Conservation (phyloP, 2,113 vertebrate species). For the Pedetes capensis region DNA sequence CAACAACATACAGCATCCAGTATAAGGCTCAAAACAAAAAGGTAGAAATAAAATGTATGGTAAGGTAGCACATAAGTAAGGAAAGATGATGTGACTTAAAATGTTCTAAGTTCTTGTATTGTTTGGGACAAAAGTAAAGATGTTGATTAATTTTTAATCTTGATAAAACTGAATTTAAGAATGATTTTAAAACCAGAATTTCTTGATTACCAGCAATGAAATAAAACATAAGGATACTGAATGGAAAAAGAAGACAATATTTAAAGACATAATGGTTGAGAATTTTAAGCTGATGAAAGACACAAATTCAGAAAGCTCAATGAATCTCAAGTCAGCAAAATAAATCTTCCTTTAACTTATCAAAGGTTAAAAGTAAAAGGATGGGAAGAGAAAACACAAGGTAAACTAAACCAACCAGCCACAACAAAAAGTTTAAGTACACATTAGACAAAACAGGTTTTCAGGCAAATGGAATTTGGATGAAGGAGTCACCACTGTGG, state of each 20-base stretch:
- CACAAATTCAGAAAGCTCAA: slow-evolving; percentile 15
- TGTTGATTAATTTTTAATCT: slow-evolving; percentile 15
- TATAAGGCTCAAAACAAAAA: neutral
- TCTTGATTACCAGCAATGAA: neutral
- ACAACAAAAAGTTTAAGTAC: neutral
- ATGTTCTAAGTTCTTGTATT: neutral
- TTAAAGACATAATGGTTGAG: neutral
- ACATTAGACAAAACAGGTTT: neutral
- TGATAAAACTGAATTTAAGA: neutral
- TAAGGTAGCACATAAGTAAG: neutral
- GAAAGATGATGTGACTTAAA: neutral
- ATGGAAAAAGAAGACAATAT: neutral
- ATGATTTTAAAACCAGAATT: neutral
- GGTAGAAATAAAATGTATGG: neutral
- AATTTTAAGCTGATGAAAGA: neutral
- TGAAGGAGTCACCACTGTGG: neutral
- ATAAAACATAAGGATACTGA: neutral
- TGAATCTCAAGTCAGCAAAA: neutral
- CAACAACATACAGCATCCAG: neutral
- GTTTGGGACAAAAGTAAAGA: neutral
- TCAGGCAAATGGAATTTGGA: slow-evolving; percentile 26
- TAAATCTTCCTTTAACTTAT: neutral
- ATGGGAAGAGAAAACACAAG: neutral
- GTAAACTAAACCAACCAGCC: neutral
- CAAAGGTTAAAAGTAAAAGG: slow-evolving; percentile 5